Evolutionary conservation across 2,888 invertebrate species (phyloP).

Genomic region (Pollenia amentaria): DNA sequence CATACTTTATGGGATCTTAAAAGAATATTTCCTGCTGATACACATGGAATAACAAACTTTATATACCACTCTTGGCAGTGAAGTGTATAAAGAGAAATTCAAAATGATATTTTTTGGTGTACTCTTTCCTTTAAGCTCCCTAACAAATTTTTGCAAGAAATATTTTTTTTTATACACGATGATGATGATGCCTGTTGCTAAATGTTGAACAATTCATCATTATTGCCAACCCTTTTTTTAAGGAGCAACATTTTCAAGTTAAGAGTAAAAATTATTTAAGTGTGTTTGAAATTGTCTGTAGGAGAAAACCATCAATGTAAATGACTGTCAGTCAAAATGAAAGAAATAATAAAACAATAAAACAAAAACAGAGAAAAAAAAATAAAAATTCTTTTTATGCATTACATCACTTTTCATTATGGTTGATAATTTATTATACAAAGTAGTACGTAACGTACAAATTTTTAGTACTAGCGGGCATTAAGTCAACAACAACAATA

Average conservation of each 20-base stretch:
- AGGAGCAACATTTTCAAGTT: not conserved
- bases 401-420: slow-evolving; percentile 72
- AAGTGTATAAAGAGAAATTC: not conserved
- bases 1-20: too few relatives aligned
- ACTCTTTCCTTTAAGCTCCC: too few relatives aligned
- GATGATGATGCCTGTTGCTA: slow-evolving; percentile 58
- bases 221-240: slow-evolving; percentile 56
- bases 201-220: slow-evolving; percentile 69
- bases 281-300: not conserved
- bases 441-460: slow-evolving; percentile 40
- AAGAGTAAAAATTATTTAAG: not conserved
- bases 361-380: slow-evolving; percentile 27
- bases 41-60: too few relatives aligned
- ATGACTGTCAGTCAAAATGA: slow-evolving; percentile 59
- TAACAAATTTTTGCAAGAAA: not conserved
- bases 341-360: slow-evolving; percentile 21
- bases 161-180: not conserved
- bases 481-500: not conserved
- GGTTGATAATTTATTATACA: slow-evolving; percentile 62
- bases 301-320: slow-evolving; percentile 56
- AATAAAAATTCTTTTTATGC: slow-evolving; percentile 66
- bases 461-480: not conserved
- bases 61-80: too few relatives aligned
- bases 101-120: not conserved
- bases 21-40: too few relatives aligned